Evolutionary conservation across 1,140 invertebrate species (phyloP).

Genomic region (Eriocheir sinensis): DNA sequence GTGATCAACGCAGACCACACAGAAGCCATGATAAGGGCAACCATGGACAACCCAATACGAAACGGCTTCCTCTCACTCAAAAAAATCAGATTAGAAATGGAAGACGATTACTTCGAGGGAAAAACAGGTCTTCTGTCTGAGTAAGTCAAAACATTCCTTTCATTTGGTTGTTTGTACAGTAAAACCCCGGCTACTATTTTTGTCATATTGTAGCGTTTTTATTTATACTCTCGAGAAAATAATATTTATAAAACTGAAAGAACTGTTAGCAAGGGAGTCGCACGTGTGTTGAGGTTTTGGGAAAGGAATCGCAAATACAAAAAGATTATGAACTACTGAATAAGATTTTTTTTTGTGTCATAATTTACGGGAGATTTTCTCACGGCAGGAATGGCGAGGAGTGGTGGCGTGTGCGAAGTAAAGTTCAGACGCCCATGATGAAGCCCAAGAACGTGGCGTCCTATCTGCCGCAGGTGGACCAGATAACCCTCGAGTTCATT

Average conservation of each 20-base stretch:
- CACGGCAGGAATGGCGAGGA: conserved; percentile 74
- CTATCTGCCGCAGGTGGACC: conserved; percentile 58
- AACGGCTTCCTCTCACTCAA: conserved; percentile 34
- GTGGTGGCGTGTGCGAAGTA: conserved; percentile 69
- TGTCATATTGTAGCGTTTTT: too few relatives aligned
- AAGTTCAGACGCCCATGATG: conserved; percentile 71
- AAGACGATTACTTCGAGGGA: conserved; percentile 52
- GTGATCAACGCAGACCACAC: neutral
- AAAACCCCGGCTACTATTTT: too few relatives aligned
- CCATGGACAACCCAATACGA: conserved; percentile 61
- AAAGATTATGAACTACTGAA: too few relatives aligned
- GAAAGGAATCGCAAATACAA: too few relatives aligned
- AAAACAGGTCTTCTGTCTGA: conserved; percentile 47
- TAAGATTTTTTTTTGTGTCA: too few relatives aligned
- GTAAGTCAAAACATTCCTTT: too few relatives aligned
- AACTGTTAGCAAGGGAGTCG: too few relatives aligned
- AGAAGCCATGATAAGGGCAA: conserved; percentile 38
- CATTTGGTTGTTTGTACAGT: too few relatives aligned
- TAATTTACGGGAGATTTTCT: too few relatives aligned
- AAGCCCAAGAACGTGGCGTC: conserved; percentile 62
- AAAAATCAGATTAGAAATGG: neutral
- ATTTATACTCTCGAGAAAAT: too few relatives aligned
- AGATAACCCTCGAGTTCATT: conserved; percentile 60
- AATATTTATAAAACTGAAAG: too few relatives aligned
- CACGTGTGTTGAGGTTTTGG: too few relatives aligned